Percentiles rank a stretch among this genome's conserved stretches.
These are phyloP conservation scores for Danaus chrysippus DNA, from an alignment of 2,888 invertebrate species.

Conservation along the genomic window DNA sequence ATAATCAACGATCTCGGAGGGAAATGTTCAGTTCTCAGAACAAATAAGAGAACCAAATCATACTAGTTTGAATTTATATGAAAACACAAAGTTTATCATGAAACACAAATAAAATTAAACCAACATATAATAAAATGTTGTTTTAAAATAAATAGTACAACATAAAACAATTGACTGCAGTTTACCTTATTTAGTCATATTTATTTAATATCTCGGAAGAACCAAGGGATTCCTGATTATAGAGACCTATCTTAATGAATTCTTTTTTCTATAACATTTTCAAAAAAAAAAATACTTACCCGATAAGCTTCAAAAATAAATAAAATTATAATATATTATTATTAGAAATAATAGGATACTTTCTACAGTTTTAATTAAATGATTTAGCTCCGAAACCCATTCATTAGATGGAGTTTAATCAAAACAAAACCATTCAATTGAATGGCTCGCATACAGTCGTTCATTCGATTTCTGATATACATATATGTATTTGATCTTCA, in stretches of 20 bases:
- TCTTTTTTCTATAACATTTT: too few species aligned
- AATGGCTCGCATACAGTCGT: slow-evolving; percentile 33
- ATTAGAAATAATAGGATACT: neutral
- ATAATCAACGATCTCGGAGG: neutral
- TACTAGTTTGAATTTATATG: too few species aligned
- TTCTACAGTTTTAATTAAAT: slow-evolving; percentile 6
- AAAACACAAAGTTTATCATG: too few species aligned
- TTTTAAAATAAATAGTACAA: neutral
- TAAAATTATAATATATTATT: too few species aligned
- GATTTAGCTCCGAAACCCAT: neutral
- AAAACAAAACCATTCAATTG: slow-evolving; percentile 18
- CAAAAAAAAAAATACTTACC: too few species aligned
- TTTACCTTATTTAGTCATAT: too few species aligned
- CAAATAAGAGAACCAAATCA: neutral
- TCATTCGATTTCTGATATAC: slow-evolving; percentile 56
- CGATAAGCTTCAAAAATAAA: too few species aligned
- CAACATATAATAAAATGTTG: neutral
- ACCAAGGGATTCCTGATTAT: too few species aligned
- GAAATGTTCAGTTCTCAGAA: neutral
- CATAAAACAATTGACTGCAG: too few species aligned
- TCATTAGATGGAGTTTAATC: slow-evolving; percentile 8
- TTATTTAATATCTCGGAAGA: too few species aligned
- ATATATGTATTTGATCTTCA: slow-evolving; percentile 63
- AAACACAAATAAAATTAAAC: too few species aligned
- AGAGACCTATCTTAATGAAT: too few species aligned